A percentile compares a stretch with the other conserved stretches of the same genome.
Evolutionary conservation across 2,113 vertebrate species (phyloP).

Genomic region (Cepphus grylle): DNA sequence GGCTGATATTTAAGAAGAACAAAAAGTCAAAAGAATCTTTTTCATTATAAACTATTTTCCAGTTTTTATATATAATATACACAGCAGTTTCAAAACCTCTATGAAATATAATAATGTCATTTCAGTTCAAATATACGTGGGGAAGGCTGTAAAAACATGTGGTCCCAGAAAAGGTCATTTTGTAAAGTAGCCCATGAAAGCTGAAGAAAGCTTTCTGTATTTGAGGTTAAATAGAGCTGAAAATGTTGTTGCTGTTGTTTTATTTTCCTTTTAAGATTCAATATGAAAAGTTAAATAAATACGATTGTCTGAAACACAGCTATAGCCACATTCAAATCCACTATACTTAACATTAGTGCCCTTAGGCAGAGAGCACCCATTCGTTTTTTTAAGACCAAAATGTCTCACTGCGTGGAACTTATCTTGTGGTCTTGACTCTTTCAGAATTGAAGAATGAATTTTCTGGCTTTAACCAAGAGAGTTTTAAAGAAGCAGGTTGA

Average conservation of each 20-base stretch:
- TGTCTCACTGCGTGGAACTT: neutral
- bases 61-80: neutral
- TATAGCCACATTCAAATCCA: neutral
- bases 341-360: neutral
- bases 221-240: constrained; percentile 31
- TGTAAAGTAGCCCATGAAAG: neutral
- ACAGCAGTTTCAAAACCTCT: neutral
- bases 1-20: neutral
- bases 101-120: neutral
- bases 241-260: neutral
- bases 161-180: neutral
- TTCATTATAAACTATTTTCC: neutral
- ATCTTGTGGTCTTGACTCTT: neutral
- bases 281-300: neutral
- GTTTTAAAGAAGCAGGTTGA: constrained; percentile 44
- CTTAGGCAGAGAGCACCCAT: neutral
- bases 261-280: neutral
- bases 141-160: neutral
- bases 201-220: neutral
- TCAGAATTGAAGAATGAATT: neutral
- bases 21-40: neutral
- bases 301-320: neutral
- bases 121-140: neutral
- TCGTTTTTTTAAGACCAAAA: neutral
- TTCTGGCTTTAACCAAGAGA: neutral